These are phyloP conservation scores for Spilosoma lubricipeda DNA, from an alignment of 2,888 invertebrate genomes.

Conservation along the genomic window DNA sequence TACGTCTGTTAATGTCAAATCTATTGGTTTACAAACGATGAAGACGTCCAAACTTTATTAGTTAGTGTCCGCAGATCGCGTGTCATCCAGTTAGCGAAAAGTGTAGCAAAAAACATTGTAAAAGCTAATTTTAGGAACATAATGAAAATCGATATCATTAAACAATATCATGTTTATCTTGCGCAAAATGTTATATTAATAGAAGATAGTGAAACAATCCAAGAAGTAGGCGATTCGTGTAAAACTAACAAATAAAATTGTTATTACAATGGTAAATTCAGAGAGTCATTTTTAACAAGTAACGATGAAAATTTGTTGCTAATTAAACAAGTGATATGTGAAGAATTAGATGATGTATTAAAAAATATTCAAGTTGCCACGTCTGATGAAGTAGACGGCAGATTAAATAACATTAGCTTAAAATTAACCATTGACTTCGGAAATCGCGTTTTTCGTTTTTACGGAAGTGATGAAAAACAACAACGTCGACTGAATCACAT, in stretches of 20 bases:
- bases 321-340: conserved; percentile 24
- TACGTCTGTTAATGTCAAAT: too few species aligned
- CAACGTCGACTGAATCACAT: conserved; percentile 27
- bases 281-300: conserved; percentile 25
- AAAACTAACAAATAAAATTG: conserved; percentile 3
- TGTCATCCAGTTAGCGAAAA: conserved; percentile 32
- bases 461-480: conserved; percentile 26
- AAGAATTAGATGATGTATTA: conserved; percentile 18
- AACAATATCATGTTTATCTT: conserved; percentile 39
- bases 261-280: conserved; percentile 24
- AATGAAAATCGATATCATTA: conserved; percentile 37
- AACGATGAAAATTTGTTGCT: conserved; percentile 22
- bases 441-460: conserved; percentile 30
- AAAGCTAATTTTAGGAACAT: conserved; percentile 32
- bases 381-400: conserved; percentile 3
- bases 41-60: conserved; percentile 29
- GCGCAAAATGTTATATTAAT: conserved; percentile 21
- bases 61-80: conserved; percentile 32
- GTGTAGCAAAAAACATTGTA: conserved; percentile 30
- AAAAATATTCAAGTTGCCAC: background rate
- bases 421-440: conserved; percentile 39
- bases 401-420: conserved; percentile 23
- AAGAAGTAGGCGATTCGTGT: background rate
- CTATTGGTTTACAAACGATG: conserved; percentile 16
- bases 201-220: background rate